Base-by-base conservation (phyloP, 1,140 invertebrate genomes). In the Brachionus paranguensis region DNA sequence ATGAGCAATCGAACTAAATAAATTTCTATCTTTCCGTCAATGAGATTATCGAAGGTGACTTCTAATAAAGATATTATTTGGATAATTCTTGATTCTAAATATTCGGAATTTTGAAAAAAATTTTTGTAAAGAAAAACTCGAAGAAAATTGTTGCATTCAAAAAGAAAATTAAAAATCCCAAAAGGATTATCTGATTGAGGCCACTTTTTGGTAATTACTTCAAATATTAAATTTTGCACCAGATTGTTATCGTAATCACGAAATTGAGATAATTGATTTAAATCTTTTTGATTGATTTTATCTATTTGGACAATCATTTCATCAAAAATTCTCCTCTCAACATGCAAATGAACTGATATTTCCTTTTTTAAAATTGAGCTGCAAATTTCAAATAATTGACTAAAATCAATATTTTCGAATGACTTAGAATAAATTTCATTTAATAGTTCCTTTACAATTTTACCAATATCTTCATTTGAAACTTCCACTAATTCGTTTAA, bases 81-180 rank as follows among this genome's bases (percentile, higher is more conserved):
- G 1, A 12, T 47, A 1, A 76, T 24, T 76, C 47, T 76, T n/a
- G 11, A 1, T 24, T 76, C 8, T 14, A 76, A 50, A 47, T 76
- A 20, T 24, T 76, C 29, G 27, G 29, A 11, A 6, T 7, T 29
- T 24, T n/a, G 20, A 27, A 27, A 45, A 47, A 37, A 76, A 47
- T 76, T 20, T 11, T 12, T 53, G 14, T 50, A 50, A 12, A 76
- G 47, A 50, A 76, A 76, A 8, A 27, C 20, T 76, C n/a, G 24
- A 3, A 76, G 27, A 76, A 76, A 76, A 76, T 27, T 76, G 47
- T 76, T 20, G 43, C 72, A 76, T 53, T 76, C 43, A 50, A 76
- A 76, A 1, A 76, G 14, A 50, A 76, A 76, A 50, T 76, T 29
- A 17, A 76, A 76, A 14, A 76, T 50, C 1, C 1, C 72, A 29